Evolutionary conservation across 2,888 invertebrate species (phyloP), one percentile per base, ranked within the genome.

Genomic region (Cryptops parisi): DNA sequence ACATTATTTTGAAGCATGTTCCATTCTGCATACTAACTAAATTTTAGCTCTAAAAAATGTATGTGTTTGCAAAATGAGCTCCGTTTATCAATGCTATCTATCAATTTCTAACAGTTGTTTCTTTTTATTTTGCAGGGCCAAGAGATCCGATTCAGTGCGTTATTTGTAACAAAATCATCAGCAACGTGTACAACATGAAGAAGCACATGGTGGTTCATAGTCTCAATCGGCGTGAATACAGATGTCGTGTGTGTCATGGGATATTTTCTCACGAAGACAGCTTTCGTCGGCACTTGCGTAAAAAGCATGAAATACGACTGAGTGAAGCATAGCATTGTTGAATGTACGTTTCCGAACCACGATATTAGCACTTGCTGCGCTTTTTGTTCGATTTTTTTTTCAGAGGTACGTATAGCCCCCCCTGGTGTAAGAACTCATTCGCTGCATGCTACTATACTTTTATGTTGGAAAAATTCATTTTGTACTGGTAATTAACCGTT

Each of bases 151-250:
- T 55, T 27, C 55, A 52, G 9, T 53, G 55, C 43, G n/a, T 17
- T 21, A 53, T 53, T 44, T 55, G 55, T 45, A 21, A 53, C 22
- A 55, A 49, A 46, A 52, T 55, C 41, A 55, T 55, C 17, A 55
- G 53, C 47, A 55, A 55, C 43, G 45, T 52, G 5, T 55, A 47
- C 38, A 55, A 55, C 45, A 55, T 55, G 55, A 54, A 27, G 26
- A 55, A 55, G 46, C 55, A 55, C 45, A 55, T 55, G 55, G 51
- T 49, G 23, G 45, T 55, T 17, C 50, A 55, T 38, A 49, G 45
- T 17, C 46, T 21, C 17, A 40, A 46, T 17, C 48, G 50, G 17
- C 22, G 46, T 24, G 48, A 48, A 25, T 55, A 55, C 24, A 27
- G 38, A 39, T 55, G 55, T 44, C 41, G 33, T 12, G 43, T 52